Conservation (phyloP, 2,797 vertebrate genomes). For the Semaprochilodus insignis region DNA sequence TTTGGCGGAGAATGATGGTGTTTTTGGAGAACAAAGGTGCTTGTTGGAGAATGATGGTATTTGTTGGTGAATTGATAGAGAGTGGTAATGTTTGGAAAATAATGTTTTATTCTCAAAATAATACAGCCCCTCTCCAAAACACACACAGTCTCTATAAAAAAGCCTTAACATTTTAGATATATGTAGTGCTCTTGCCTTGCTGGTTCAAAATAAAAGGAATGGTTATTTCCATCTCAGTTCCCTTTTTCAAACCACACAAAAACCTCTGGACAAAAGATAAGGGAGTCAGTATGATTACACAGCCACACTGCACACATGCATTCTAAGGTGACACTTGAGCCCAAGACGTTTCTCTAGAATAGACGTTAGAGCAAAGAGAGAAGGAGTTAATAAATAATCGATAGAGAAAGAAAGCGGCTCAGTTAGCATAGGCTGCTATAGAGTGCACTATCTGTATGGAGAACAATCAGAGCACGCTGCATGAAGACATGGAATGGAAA, state of each 20-base stretch:
- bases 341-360: slow-evolving; percentile 52
- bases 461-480: slow-evolving; percentile 54
- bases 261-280: slow-evolving; percentile 44
- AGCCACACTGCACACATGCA: slow-evolving; percentile 32
- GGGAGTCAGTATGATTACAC: slow-evolving; percentile 34
- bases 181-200: no score
- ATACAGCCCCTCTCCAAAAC: no score
- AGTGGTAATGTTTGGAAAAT: no score
- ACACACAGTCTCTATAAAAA: no score
- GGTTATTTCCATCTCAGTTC: neutral
- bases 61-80: neutral
- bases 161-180: no score
- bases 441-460: slow-evolving; percentile 30
- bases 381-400: slow-evolving; percentile 60
- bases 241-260: slow-evolving; percentile 40
- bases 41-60: neutral
- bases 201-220: no score
- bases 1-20: no score
- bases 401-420: slow-evolving; percentile 57
- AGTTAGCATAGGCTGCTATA: slow-evolving; percentile 46
- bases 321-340: slow-evolving; percentile 52
- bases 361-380: slow-evolving; percentile 50
- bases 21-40: neutral
- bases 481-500: slow-evolving; percentile 55
- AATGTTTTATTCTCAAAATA: no score